These are phyloP conservation scores for Amphilophus citrinellus DNA, from an alignment of 2,113 vertebrate species.

Conservation along the genomic window DNA sequence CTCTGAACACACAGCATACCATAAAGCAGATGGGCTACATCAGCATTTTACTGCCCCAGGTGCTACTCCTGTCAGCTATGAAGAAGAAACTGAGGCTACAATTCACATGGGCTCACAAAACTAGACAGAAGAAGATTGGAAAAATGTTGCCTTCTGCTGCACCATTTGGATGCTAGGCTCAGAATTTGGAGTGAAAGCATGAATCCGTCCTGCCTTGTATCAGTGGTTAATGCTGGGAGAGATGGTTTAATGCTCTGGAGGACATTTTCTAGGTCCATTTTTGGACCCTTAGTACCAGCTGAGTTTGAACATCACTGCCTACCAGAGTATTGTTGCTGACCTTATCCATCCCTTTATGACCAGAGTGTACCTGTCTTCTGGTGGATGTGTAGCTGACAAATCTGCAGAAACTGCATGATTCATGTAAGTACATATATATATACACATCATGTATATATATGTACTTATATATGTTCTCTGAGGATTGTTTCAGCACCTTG, in stretches of 20 bases:
- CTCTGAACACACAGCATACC: neutral
- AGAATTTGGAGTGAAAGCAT: neutral
- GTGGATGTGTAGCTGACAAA: too few species aligned
- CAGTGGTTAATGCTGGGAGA: neutral
- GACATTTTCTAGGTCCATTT: too few species aligned
- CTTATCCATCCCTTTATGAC: neutral
- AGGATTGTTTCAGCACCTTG: too few species aligned
- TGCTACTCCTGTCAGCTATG: neutral
- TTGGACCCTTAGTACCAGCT: neutral
- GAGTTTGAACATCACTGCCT: neutral
- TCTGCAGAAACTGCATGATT: too few species aligned
- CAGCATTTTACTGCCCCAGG: neutral
- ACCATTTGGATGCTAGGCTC: neutral
- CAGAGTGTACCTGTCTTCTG: neutral
- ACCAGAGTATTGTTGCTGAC: neutral
- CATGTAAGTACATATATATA: too few species aligned
- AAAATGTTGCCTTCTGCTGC: neutral
- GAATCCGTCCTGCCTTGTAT: neutral
- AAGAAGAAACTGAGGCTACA: neutral
- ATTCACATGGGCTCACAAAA: neutral
- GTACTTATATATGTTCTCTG: too few species aligned
- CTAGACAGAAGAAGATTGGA: neutral
- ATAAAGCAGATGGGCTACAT: neutral
- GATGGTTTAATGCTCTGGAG: neutral
- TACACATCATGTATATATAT: too few species aligned